Conservation (phyloP, 2,797 vertebrate genomes). For the Serranus cabrilla region DNA sequence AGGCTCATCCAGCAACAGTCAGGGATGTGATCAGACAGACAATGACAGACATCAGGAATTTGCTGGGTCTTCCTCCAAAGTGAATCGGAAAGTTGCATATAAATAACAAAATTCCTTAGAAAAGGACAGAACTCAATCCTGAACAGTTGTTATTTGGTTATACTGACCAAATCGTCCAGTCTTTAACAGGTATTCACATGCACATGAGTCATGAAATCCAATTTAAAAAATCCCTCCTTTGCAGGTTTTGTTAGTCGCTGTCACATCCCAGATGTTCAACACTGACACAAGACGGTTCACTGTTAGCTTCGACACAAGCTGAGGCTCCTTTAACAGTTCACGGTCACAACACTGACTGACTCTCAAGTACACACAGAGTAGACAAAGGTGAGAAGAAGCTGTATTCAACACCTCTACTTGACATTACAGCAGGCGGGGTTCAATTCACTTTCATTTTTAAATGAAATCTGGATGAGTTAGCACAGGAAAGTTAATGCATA, state of each 20-base stretch:
- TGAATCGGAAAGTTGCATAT: conserved; percentile 45
- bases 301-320: conserved; percentile 18
- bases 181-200: not conserved
- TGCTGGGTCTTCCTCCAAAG: not conserved
- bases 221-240: not conserved
- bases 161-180: conserved; percentile 10
- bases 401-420: conserved; percentile 4
- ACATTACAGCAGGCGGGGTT: conserved; percentile 23
- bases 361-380: conserved; percentile 12
- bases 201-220: not conserved
- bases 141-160: conserved; percentile 45
- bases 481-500: conserved; percentile 23
- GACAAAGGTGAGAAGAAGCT: conserved; percentile 24
- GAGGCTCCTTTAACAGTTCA: conserved; percentile 35
- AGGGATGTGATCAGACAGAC: conserved; percentile 24
- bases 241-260: conserved; percentile 1
- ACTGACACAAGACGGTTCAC: conserved; percentile 39
- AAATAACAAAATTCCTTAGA: conserved; percentile 23
- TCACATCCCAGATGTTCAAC: conserved; percentile 43
- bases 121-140: conserved; percentile 35
- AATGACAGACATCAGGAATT: conserved; percentile 33
- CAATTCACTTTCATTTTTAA: conserved; percentile 42
- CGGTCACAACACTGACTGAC: conserved; percentile 31
- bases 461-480: conserved; percentile 23
- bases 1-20: conserved; percentile 31